Evolutionary conservation across 2,888 invertebrate species (phyloP).

Genomic region (Bombylius discolor): DNA sequence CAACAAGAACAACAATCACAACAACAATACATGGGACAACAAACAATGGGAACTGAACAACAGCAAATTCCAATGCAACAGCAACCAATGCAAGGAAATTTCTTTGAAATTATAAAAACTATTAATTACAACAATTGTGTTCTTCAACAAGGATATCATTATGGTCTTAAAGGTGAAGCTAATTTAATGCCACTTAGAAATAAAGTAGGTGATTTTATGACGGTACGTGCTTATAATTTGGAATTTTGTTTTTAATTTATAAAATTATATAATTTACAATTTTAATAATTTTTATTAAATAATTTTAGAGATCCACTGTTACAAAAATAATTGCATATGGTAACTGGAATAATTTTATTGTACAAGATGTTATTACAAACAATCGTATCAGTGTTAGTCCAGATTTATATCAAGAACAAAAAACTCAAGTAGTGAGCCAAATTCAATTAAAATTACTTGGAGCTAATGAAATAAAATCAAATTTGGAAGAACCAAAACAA

Average conservation of each 20-base stretch:
- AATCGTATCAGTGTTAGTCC: slow-evolving; percentile 49
- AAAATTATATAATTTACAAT: not conserved
- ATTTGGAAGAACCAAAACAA: slow-evolving; percentile 36
- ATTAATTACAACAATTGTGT: slow-evolving; percentile 51
- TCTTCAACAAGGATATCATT: slow-evolving; percentile 49
- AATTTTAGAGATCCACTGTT: slow-evolving; percentile 40
- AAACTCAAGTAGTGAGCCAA: slow-evolving; percentile 48
- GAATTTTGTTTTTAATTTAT: too few relatives aligned
- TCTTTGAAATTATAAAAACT: slow-evolving; percentile 52
- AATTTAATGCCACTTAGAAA: slow-evolving; percentile 41
- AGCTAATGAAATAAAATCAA: slow-evolving; percentile 11
- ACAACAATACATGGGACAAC: too few relatives aligned
- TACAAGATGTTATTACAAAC: slow-evolving; percentile 50
- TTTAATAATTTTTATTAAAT: not conserved
- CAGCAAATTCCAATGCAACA: not conserved
- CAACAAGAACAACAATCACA: slow-evolving; percentile 38
- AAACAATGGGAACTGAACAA: not conserved
- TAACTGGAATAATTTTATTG: slow-evolving; percentile 42
- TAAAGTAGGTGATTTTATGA: slow-evolving; percentile 41
- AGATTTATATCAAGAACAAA: slow-evolving; percentile 43
- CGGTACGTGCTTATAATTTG: slow-evolving; percentile 24
- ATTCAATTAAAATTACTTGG: slow-evolving; percentile 41
- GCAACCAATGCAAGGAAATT: slow-evolving; percentile 20
- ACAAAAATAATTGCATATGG: slow-evolving; percentile 45
- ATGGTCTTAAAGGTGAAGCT: slow-evolving; percentile 44